Conservation (phyloP, 2,888 invertebrate genomes). For the Pristionchus arcanus region DNA sequence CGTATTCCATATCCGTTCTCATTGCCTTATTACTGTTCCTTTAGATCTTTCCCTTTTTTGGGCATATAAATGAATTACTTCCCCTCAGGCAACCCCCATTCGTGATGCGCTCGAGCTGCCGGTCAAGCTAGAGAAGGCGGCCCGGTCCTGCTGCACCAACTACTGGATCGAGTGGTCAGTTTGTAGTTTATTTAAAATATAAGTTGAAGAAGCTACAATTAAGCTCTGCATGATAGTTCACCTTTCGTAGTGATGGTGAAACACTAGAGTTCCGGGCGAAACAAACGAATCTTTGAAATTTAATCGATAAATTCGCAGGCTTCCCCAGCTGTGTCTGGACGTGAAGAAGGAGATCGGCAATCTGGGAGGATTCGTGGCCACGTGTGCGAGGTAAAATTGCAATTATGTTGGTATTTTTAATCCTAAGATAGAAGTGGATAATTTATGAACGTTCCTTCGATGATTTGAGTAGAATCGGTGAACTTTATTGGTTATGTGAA, state of each 20-base stretch:
- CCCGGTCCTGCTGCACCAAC: not conserved
- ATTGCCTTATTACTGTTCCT: too few species aligned
- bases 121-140: slow-evolving; percentile 18
- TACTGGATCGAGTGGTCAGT: slow-evolving; percentile 52
- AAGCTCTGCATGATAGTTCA: not conserved
- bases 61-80: too few species aligned
- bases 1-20: too few species aligned
- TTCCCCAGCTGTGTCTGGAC: slow-evolving; percentile 53
- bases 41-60: too few species aligned
- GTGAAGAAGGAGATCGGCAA: slow-evolving; percentile 22
- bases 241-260: not conserved
- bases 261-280: not conserved
- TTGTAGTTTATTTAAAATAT: not conserved
- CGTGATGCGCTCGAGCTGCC: not conserved
- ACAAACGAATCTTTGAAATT: not conserved
- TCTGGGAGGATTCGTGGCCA: slow-evolving; percentile 49
- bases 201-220: not conserved
- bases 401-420: too few species aligned
- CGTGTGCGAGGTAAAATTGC: not conserved
- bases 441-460: too few species aligned
- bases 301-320: not conserved
- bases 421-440: too few species aligned
- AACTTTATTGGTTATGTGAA: too few species aligned
- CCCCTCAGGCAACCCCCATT: not conserved
- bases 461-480: too few species aligned